Evolutionary conservation across 2,113 vertebrate species (phyloP), one percentile per base, ranked within the genome.

Genomic region (Guaruba guarouba): DNA sequence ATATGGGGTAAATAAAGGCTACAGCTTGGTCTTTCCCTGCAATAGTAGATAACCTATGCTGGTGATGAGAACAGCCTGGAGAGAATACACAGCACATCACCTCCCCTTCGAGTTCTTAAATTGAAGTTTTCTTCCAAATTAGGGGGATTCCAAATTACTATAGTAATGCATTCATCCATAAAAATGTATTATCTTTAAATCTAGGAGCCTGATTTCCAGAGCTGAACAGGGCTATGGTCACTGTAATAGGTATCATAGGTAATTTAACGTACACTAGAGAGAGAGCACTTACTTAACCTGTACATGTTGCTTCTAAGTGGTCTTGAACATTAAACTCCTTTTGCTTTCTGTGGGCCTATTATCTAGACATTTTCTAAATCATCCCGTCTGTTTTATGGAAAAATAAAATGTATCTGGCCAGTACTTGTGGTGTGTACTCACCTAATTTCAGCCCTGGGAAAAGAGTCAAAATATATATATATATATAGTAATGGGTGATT

Each of bases 321-420:
- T 84, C 80, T 76, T 88, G 88, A 92, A 76, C 83, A 82, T 92
- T 82, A 93, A 94, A 63, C 52, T 67, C 55, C 62, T 73, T 75
- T 89, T 63, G 57, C 91, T 94, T 95, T 92, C 88, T 54, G 11
- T 84, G 86, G 77, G 93, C 77, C 82, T 84, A 90, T 96, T 96
- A 96, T 61, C 49, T 37, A 54, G 88, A 62, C n/a, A 44, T 91
- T 96, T 95, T 94, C 86, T 95, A 95, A 93, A 86, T 86, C 88
- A 96, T 92, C 88, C 25, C 28, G 76, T 78, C 89, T 82, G 82
- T 43, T 95, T 95, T 90, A 95, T 91, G 92, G 82, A 93, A 92
- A 88, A 94, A 86, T 92, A 87, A 92, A 92, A 75, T 19, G 43
- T 52, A 54, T 88, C 77, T 86, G 61, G 82, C 75, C 75, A 41